Conservation (phyloP, 2,113 vertebrate genomes). For the Phrynocephalus versicolor region DNA sequence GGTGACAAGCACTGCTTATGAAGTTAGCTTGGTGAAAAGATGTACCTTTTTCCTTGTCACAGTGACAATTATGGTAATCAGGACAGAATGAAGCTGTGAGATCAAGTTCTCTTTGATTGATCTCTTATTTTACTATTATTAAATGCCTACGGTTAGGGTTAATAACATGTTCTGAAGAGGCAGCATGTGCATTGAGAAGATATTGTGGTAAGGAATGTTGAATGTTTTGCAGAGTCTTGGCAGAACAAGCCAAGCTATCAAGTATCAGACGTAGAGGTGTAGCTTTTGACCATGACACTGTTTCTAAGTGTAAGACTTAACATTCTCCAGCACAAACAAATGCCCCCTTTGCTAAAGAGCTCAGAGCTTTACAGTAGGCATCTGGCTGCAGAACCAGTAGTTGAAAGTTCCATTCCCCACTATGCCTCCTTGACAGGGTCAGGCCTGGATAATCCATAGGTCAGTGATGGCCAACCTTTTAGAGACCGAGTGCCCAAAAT, state of each 20-base stretch:
- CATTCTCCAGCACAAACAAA: background rate
- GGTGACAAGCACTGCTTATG: constrained; percentile 55
- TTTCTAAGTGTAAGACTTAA: background rate
- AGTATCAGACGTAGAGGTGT: background rate
- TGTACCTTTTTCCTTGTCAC: background rate
- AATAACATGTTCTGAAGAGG: background rate
- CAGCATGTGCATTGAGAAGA: background rate
- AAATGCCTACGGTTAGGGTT: background rate
- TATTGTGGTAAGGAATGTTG: background rate
- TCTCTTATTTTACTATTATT: background rate
- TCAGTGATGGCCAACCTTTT: too few species aligned
- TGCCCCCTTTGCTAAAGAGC: too few species aligned
- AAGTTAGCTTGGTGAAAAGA: constrained; percentile 25
- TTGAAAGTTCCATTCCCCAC: too few species aligned
- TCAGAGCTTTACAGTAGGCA: too few species aligned
- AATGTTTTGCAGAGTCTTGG: background rate
- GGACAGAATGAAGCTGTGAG: background rate
- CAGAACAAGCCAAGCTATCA: background rate
- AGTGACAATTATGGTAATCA: background rate
- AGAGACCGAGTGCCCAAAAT: too few species aligned
- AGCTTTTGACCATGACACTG: background rate
- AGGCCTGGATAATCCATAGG: too few species aligned
- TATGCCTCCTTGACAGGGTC: too few species aligned
- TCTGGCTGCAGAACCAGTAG: too few species aligned
- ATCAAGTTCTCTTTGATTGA: background rate